Conservation (phyloP, 2,888 invertebrate genomes). For the Sericinus montela region DNA sequence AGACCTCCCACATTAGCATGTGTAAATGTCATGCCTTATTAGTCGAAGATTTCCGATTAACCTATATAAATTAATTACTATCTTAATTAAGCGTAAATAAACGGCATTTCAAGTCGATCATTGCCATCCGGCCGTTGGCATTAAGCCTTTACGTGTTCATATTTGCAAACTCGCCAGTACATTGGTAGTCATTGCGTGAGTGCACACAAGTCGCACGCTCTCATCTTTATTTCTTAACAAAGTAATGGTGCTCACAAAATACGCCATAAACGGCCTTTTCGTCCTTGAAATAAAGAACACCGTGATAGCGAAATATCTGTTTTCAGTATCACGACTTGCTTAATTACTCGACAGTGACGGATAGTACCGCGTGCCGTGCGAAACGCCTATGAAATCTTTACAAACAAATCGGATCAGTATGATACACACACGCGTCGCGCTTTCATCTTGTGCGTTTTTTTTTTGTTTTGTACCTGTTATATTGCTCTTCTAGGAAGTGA, state of each 20-base stretch:
- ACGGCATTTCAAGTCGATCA: slow-evolving; percentile 40
- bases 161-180: slow-evolving; percentile 34
- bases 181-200: slow-evolving; percentile 58
- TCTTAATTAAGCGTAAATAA: slow-evolving; percentile 20
- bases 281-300: slow-evolving; percentile 28
- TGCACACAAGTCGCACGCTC: slow-evolving; percentile 49
- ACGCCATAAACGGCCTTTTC: slow-evolving; percentile 28
- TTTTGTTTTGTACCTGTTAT: background rate
- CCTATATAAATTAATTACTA: slow-evolving; percentile 12
- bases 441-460: slow-evolving; percentile 1
- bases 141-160: slow-evolving; percentile 35
- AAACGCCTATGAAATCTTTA: slow-evolving; percentile 66
- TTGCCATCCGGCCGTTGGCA: slow-evolving; percentile 52
- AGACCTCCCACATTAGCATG: too few species aligned
- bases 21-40: background rate
- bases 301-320: slow-evolving; percentile 24
- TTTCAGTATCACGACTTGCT: slow-evolving; percentile 34
- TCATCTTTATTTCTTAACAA: slow-evolving; percentile 30
- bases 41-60: slow-evolving; percentile 3
- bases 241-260: slow-evolving; percentile 11
- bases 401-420: slow-evolving; percentile 30
- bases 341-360: slow-evolving; percentile 65
- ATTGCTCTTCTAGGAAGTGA: background rate
- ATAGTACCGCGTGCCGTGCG: slow-evolving; percentile 56
- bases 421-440: slow-evolving; percentile 4